Conservation (phyloP, 2,888 invertebrate genomes). For the Stenchaetothrips biformis region DNA sequence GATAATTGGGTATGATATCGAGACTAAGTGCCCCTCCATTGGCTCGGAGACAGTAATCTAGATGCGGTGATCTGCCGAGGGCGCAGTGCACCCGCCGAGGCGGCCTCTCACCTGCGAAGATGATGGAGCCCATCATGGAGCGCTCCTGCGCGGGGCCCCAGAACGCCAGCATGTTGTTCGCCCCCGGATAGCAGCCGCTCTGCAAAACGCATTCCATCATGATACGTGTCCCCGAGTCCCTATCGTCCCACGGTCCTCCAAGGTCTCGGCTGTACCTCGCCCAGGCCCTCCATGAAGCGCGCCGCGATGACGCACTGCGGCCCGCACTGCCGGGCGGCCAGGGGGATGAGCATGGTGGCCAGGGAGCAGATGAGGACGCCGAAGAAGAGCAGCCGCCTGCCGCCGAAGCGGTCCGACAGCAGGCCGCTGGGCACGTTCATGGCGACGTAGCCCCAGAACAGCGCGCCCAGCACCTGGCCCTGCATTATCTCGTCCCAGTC, state of each 20-base stretch:
- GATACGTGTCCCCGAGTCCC: no score
- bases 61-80: no score
- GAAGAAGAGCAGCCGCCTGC: conserved; percentile 46
- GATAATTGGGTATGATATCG: no score
- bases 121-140: conserved; percentile 53
- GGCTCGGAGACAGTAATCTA: no score
- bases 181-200: conserved; percentile 57
- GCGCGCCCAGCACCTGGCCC: conserved; percentile 45
- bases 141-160: conserved; percentile 56
- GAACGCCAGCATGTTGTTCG: conserved; percentile 54
- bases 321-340: conserved; percentile 47
- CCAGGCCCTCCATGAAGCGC: conserved; percentile 50
- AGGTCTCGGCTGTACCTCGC: no score
- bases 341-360: conserved; percentile 46
- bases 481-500: conserved; percentile 43
- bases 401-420: conserved; percentile 46
- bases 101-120: conserved; percentile 52
- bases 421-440: conserved; percentile 48
- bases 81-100: no score
- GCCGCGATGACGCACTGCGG: conserved; percentile 52
- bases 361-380: conserved; percentile 47
- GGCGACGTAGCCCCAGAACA: conserved; percentile 49
- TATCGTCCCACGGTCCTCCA: no score
- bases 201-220: conserved; percentile 39
- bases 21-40: conserved; percentile 37